Base-by-base conservation (phyloP, 1,140 invertebrate genomes). In the Nasonia longicornis region DNA sequence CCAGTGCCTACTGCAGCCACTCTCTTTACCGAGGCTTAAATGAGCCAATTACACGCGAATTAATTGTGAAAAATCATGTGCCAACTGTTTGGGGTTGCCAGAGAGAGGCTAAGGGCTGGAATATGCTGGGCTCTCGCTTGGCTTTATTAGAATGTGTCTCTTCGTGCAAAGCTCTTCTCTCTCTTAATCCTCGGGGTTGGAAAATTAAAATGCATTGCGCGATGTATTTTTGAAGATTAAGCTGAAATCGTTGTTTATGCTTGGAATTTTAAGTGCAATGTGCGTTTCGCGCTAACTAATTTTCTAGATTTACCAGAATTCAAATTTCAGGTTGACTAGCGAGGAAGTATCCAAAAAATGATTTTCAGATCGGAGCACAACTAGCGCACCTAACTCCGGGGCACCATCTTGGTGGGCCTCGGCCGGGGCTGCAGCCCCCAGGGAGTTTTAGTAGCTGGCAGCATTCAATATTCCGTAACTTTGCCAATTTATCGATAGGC, bases 391-490 rank as follows among this genome's bases (percentile, higher is more conserved):
- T n/a, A 71, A 31, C 69, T 71, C 83, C 12, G 4, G 58, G 42
- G 52, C 73, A 82, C 82, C 35, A 71, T 71, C 35, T 71, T 73
- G 14, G 45, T 16, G 45, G 12, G 16, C 42, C n/a, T 52, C 45
- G 45, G n/a, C 26, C 20, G 6, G 22, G 6, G 22, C 22, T 76
- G 22, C 22, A 66, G 80, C 83, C 84, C 85, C 22, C 83, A 45
- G 81, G 71, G 83, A 86, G 81, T 86, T 86, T 85, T 85, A 86
- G 82, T 84, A 84, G 85, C 84, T 86, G 85, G 83, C 84, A 85
- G 84, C 84, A 86, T 87, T 86, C 86, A 86, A 87, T 87, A 87
- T 87, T 87, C 85, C 83, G 82, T 84, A 87, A 88, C 85, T 87
- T 88, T 87, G 84, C 84, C 85, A 87, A 87, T 88, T 88, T 87